These are phyloP conservation scores for Gallinago media DNA, from an alignment of 2,113 vertebrate genomes.

Conservation along the genomic window DNA sequence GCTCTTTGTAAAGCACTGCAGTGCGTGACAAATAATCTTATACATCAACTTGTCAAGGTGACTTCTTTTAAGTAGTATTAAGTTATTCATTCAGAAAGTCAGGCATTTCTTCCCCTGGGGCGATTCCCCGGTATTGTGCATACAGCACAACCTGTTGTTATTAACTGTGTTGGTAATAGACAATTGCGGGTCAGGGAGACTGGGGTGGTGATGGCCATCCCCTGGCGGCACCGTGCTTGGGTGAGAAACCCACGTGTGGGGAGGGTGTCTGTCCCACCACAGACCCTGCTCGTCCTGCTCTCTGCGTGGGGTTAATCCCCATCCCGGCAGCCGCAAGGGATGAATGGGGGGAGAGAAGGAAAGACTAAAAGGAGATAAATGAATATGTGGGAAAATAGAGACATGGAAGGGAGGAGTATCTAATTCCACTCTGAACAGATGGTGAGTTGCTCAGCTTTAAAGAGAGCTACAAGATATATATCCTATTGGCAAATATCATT, in stretches of 20 bases:
- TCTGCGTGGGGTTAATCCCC: background rate
- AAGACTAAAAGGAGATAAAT: background rate
- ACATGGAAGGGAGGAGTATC: background rate
- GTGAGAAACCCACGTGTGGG: rapidly evolving
- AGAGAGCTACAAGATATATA: background rate
- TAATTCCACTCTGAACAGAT: background rate
- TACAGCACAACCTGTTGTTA: background rate
- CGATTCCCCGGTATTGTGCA: background rate
- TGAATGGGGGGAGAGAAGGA: background rate
- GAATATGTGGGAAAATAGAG: background rate
- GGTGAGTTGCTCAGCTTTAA: background rate
- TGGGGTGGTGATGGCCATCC: background rate
- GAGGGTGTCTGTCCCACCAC: too few relatives aligned
- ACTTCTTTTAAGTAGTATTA: background rate
- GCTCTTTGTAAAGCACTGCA: background rate
- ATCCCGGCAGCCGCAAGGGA: rapidly evolving
- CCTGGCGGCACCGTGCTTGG: background rate
- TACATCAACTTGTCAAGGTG: background rate
- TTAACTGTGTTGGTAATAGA: background rate
- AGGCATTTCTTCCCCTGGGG: background rate
- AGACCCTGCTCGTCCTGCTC: background rate
- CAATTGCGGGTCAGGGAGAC: background rate
- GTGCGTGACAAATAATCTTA: background rate
- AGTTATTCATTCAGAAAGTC: constrained; percentile 17
- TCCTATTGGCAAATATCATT: background rate